Percentiles rank a stretch among this genome's conserved stretches.
phyloP scores from a whole-genome alignment of 2,888 invertebrate species.

The Halictus ligatus region DNA sequence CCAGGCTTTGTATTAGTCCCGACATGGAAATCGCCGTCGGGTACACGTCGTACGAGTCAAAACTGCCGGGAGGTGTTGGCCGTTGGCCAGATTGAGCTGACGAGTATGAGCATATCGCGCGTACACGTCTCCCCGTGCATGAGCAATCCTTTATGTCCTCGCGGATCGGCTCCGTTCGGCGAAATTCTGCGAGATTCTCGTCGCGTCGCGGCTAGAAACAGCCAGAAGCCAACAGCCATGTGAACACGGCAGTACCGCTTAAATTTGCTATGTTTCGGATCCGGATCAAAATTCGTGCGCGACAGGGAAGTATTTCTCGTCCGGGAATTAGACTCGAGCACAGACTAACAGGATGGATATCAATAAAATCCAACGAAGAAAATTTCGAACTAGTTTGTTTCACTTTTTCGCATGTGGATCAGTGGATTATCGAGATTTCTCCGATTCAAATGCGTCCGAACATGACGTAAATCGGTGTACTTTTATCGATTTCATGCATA shows the following conservation, averaged over 20 bases:
- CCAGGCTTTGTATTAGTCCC: constrained; percentile 45
- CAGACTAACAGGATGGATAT: not conserved
- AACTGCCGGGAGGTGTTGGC: constrained; percentile 75
- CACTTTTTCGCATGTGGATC: not conserved
- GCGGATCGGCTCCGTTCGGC: not conserved
- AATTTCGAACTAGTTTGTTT: not conserved
- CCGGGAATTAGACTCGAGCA: not conserved
- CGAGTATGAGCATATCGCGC: constrained; percentile 63
- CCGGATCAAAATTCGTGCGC: not conserved
- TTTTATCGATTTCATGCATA: not conserved
- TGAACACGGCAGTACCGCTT: constrained; percentile 66
- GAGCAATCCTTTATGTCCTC: constrained; percentile 61
- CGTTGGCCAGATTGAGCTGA: constrained; percentile 74
- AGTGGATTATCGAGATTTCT: not conserved
- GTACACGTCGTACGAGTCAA: constrained; percentile 55
- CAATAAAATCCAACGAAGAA: not conserved
- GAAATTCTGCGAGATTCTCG: not conserved
- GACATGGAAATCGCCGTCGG: constrained; percentile 54
- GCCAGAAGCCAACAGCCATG: constrained; percentile 62
- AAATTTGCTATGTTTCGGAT: not conserved
- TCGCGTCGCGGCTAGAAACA: constrained; percentile 56
- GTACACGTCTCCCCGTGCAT: constrained; percentile 47
- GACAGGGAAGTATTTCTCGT: not conserved
- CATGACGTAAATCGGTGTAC: not conserved
- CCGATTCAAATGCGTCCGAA: not conserved